Conservation (phyloP, 1,140 invertebrate species). For the Bombus soroeensis region DNA sequence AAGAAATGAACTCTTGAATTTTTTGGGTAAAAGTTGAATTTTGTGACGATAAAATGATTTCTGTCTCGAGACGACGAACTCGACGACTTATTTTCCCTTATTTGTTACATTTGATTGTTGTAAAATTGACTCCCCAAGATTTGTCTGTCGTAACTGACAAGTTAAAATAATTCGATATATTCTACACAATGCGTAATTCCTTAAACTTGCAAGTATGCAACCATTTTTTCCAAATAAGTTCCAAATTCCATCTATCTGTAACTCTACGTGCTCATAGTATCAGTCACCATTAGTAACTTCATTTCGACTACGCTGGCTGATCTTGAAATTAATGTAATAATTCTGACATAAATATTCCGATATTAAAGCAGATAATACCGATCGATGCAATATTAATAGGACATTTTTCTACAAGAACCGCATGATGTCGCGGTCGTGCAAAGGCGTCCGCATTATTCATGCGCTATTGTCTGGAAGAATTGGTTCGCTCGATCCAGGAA, state of each 20-base stretch:
- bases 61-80: no score
- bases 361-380: neutral
- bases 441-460: neutral
- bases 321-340: neutral
- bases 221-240: no score
- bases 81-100: no score
- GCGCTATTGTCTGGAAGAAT: neutral
- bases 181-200: no score
- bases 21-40: no score
- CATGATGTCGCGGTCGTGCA: neutral
- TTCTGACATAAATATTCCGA: neutral
- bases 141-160: neutral
- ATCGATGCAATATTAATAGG: neutral
- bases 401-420: neutral
- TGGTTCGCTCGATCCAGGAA: neutral
- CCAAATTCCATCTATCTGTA: no score
- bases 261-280: neutral
- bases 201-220: no score
- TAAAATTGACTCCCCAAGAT: neutral
- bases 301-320: neutral
- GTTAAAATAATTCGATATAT: no score
- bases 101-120: no score
- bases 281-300: neutral
- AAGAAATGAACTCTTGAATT: no score
- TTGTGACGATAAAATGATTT: no score